Conservation (phyloP, 2,113 vertebrate species). For the Xenotilapia leptura region DNA sequence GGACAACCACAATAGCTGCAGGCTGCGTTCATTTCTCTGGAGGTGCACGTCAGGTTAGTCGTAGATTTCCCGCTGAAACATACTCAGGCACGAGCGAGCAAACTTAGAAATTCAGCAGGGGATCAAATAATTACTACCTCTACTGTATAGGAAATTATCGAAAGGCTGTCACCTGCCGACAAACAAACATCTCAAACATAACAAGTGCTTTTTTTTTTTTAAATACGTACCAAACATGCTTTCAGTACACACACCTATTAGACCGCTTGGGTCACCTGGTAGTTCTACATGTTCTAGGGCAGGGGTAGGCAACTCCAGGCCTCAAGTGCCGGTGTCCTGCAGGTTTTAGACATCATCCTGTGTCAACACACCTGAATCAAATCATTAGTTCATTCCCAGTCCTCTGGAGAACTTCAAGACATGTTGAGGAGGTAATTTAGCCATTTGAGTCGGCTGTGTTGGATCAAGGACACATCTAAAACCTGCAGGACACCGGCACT, state of each 20-base stretch:
- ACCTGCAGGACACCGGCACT: neutral
- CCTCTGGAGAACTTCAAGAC: neutral
- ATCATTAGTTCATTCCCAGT: neutral
- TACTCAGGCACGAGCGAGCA: neutral
- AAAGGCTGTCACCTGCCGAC: neutral
- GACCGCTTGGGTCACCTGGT: no score
- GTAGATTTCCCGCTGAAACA: neutral
- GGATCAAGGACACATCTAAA: neutral
- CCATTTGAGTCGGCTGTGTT: neutral
- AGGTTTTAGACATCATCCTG: fast-evolving
- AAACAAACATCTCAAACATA: neutral
- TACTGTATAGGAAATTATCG: neutral
- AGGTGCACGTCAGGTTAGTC: fast-evolving
- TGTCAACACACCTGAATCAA: neutral
- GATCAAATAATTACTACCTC: neutral
- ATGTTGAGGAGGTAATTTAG: neutral
- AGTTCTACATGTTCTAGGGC: no score
- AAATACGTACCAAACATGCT: neutral
- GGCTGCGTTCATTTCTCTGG: neutral
- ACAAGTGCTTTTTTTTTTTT: neutral
- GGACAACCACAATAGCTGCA: neutral
- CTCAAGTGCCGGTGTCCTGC: neutral
- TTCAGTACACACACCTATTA: no score
- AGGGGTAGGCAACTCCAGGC: neutral
- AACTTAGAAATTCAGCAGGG: neutral